These are phyloP conservation scores for Clarias batrachus DNA, from an alignment of 2,113 vertebrate species.

Conservation along the genomic window DNA sequence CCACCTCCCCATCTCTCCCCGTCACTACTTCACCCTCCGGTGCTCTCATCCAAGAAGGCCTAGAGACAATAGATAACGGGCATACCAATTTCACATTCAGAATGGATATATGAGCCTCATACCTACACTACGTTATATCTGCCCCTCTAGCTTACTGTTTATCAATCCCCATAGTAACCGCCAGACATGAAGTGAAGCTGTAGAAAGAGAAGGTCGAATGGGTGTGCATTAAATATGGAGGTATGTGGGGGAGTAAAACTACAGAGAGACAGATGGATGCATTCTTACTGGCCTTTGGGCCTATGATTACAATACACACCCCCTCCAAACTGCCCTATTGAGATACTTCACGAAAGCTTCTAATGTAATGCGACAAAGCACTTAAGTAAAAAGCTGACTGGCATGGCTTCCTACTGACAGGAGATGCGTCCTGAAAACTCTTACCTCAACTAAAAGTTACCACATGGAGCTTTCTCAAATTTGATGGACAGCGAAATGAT, in stretches of 20 bases:
- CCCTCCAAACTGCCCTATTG: constrained; percentile 14
- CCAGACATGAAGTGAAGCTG: constrained; percentile 30
- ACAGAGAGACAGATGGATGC: not conserved
- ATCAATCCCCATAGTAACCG: constrained; percentile 46
- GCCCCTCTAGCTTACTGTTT: constrained; percentile 31
- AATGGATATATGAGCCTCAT: not conserved
- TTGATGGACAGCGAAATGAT: not conserved
- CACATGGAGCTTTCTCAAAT: not conserved
- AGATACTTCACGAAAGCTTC: constrained; percentile 15
- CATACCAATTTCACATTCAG: constrained; percentile 9
- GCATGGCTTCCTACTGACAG: constrained; percentile 8
- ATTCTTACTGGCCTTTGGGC: constrained; percentile 16
- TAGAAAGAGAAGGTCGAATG: constrained; percentile 33
- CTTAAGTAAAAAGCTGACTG: constrained; percentile 20
- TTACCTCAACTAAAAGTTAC: constrained; percentile 5
- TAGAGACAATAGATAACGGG: not conserved
- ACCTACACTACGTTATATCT: constrained; percentile 11
- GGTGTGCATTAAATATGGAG: constrained; percentile 30
- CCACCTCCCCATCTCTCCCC: not conserved
- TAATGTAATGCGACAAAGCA: constrained; percentile 30
- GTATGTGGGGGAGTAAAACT: constrained; percentile 13
- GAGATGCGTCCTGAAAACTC: constrained; percentile 16
- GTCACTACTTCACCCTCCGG: not conserved
- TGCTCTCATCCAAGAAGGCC: not conserved
- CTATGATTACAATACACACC: constrained; percentile 2